Evolutionary conservation across 1,140 invertebrate species (phyloP).

Genomic region (Conus ventricosus): DNA sequence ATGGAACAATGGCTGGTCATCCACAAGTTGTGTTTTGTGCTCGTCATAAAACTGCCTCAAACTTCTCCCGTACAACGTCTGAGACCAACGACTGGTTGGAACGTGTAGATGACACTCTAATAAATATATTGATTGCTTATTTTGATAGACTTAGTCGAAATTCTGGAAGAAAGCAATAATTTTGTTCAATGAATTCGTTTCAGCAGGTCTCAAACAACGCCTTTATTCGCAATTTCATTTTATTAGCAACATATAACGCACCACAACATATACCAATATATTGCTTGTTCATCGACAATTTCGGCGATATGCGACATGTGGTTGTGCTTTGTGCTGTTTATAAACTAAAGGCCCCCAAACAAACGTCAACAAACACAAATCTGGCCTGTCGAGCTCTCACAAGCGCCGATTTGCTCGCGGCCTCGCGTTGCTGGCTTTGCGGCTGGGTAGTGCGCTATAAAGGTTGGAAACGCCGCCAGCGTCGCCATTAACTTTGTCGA

Average conservation of each 20-base stretch:
- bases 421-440: conserved; percentile 15
- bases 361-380: conserved; percentile 15
- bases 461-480: neutral
- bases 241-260: neutral
- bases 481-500: neutral
- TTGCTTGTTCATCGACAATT: neutral
- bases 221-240: neutral
- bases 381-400: neutral
- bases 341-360: neutral
- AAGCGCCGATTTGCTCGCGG: neutral
- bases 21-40: too few species aligned
- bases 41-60: too few species aligned
- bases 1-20: too few species aligned
- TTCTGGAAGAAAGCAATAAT: neutral
- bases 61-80: too few species aligned
- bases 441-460: neutral
- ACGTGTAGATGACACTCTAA: too few species aligned
- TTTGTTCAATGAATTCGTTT: neutral
- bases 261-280: neutral
- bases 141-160: too few species aligned
- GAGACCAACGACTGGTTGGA: too few species aligned
- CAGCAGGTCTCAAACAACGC: neutral
- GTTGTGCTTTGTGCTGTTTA: neutral
- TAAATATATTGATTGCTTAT: too few species aligned
- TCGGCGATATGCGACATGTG: neutral